Evolutionary conservation across 2,888 invertebrate species (phyloP).

Genomic region (Polia nebulosa): DNA sequence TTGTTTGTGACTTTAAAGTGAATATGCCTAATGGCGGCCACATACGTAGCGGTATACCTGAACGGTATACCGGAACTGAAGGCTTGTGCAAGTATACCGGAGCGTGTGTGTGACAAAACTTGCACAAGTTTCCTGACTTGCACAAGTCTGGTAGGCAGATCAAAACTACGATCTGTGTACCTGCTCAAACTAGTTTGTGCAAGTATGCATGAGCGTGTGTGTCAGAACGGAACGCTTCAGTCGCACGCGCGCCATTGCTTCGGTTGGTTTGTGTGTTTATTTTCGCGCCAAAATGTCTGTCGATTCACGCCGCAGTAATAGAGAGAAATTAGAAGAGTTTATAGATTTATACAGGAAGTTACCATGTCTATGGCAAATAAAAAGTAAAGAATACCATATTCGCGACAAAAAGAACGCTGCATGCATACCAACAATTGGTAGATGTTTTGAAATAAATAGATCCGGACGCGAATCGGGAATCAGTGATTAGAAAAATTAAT

Average conservation of each 20-base stretch:
- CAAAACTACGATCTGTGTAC: conserved; percentile 32
- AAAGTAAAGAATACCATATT: too few relatives aligned
- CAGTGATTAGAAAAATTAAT: too few relatives aligned
- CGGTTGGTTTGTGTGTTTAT: conserved; percentile 1
- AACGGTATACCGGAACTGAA: conserved; percentile 10
- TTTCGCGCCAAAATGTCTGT: conserved; percentile 2
- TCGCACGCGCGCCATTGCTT: not conserved
- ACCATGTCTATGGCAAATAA: too few relatives aligned
- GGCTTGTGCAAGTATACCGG: too few relatives aligned
- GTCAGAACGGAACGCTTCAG: too few relatives aligned
- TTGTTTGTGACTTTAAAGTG: too few relatives aligned
- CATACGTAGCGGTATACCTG: conserved; percentile 11
- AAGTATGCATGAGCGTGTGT: conserved; percentile 12
- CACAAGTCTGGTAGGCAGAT: conserved; percentile 29
- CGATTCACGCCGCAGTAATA: conserved; percentile 9
- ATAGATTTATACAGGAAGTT: too few relatives aligned
- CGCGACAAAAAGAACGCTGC: too few relatives aligned
- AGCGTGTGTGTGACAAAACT: conserved; percentile 1
- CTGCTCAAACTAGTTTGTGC: conserved; percentile 31
- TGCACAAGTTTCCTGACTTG: not conserved
- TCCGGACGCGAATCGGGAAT: conserved; percentile 25
- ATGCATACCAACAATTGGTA: too few relatives aligned
- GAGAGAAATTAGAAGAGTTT: too few relatives aligned
- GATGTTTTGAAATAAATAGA: conserved; percentile 31
- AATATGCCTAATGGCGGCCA: conserved; percentile 1